Evolutionary conservation across 2,113 vertebrate species (phyloP), one percentile per base, ranked within the genome.

Genomic region (Pleuronectes platessa): DNA sequence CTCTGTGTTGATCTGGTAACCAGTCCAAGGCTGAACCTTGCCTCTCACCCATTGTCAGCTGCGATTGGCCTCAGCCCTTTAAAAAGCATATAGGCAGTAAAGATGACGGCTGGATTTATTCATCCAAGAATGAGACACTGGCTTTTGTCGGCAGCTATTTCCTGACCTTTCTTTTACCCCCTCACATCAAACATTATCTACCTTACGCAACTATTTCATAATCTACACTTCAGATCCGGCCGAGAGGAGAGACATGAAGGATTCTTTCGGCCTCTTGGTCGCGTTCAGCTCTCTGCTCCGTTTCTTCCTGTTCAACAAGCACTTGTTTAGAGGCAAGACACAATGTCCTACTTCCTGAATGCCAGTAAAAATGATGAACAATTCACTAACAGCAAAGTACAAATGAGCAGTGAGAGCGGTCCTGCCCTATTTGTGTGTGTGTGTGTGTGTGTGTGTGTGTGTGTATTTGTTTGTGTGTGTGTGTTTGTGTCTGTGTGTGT

Each of bases 381-480:
- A 27, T 70, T 71, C 35, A 27, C 55, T 8, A 58, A 76, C 59
- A 69, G 69, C 45, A 60, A 78, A 61, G 76, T 58, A 62, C 73
- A 87, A 74, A 72, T 74, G 76, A 83, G 62, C 76, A 71, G 31
- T 23, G 65, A 74, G 74, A 81, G 58, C 72, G 21, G 54, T 75
- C 49, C 72, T 24, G 54, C 72, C 62, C 35, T 40, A 24, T 65
- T 82, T 79, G 6, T 31, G 27, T 31, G 27, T 31, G 27, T 31
- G 26, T 27, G 26, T 27, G 26, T 27, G 26, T 27, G 26, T 27
- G 26, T 27, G 26, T 27, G 2, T 27, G 26, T 27, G 3, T 27
- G 26, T 27, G 3, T 27, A 3, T 27, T 2, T 27, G 26, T 27
- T 2, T 27, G 26, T 27, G 26, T 26, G 26, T 24, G 24, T 24